Base-by-base conservation (phyloP, 2,888 invertebrate species). In the Lithodes maja region DNA sequence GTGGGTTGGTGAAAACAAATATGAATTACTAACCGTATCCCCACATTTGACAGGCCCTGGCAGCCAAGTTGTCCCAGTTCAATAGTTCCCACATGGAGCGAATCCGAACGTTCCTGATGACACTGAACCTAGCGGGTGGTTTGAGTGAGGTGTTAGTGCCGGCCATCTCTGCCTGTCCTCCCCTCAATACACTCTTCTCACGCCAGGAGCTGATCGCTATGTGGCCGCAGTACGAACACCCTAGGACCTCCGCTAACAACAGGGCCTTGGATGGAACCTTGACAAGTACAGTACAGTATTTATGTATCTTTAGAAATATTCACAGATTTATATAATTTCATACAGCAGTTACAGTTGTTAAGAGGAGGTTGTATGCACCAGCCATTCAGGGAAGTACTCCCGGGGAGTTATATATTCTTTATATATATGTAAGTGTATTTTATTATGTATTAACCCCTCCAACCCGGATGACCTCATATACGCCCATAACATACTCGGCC, bases 121-220 rank as follows among this genome's bases (percentile, higher is more conserved):
- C 90, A 3, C n/a, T 90, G 5, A 88, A 83, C 78, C 74, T 90
- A 33, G 78, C 84, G 9, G 83, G 79, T 50, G 82, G 85, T 69
- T 69, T 90, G 12, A 81, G 85, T 81, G 90, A 90, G 50, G 71
- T 80, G 1, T 77, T 91, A 33, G 88, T 91, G 61, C 87, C 90
- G 52, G 85, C 87, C 50, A 61, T 91, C 33, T 83, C 69, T 61
- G 74, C 85, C 2, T 82, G 87, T 83, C 80, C 88, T 49, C 83
- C 83, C 9, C 80, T 90, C 74, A 88, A 83, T 33, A 77, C 78
- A 69, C 81, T 91, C 55, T 90, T 91, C 88, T 82, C 87, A 49
- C 87, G 87, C 49, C 71, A 90, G 49, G 90, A 91, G 77, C 82
- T 91, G 75, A 50, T 86, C 9, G 84, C 84, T 52, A 85, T 91